Conservation (phyloP, 1,140 invertebrate species). For the Orchestia grillus region DNA sequence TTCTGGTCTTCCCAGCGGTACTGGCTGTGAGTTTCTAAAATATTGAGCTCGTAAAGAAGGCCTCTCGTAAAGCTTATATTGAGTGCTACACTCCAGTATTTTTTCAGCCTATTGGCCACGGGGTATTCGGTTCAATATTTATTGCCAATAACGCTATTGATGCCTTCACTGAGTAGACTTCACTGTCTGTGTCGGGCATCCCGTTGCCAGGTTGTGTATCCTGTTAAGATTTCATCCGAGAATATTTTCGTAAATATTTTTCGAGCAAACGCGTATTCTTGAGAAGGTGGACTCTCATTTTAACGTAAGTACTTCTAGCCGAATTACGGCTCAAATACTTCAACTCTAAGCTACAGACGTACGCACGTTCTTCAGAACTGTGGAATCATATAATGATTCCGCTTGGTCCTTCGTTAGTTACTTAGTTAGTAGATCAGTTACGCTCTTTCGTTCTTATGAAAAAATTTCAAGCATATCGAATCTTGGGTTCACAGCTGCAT, state of each 20-base stretch:
- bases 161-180: neutral
- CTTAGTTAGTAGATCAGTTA: no score
- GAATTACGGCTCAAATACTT: no score
- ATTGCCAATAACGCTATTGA: slow-evolving; percentile 25
- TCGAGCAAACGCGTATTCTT: neutral
- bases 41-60: slow-evolving; percentile 43
- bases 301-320: no score
- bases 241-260: neutral
- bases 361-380: no score
- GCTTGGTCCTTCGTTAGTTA: no score
- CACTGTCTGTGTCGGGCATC: neutral
- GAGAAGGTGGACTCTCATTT: no score
- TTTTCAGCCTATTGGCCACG: neutral
- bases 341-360: no score
- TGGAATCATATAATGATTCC: no score
- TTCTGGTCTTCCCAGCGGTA: neutral
- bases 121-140: slow-evolving; percentile 26
- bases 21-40: neutral
- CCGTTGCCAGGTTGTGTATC: neutral
- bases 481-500: no score
- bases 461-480: no score
- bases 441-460: no score
- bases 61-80: slow-evolving; percentile 18
- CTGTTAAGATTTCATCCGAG: neutral
- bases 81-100: slow-evolving; percentile 38